A percentile compares a stretch with the other conserved stretches of the same genome.
phyloP scores from a whole-genome alignment of 1,140 invertebrate genomes.

The Fopius arisanus region DNA sequence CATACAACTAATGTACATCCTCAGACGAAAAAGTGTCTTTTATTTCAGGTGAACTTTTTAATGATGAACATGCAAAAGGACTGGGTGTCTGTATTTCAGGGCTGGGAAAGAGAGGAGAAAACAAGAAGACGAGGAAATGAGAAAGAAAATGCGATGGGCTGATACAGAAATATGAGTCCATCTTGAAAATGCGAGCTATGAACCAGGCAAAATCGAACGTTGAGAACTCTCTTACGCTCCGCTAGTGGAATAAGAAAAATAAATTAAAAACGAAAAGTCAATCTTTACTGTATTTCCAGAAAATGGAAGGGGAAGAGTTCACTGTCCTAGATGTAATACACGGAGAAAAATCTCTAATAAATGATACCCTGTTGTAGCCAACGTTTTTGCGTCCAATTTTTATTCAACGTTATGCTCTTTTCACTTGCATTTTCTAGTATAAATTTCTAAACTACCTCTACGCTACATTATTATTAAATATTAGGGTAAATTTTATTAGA shows the following conservation, averaged over 20 bases:
- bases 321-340: background rate
- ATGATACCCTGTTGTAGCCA: too few species aligned
- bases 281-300: background rate
- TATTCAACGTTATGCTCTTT: too few species aligned
- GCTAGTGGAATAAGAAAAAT: background rate
- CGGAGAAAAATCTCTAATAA: too few species aligned
- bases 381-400: too few species aligned
- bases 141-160: background rate
- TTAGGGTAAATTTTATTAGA: too few species aligned
- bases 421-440: too few species aligned
- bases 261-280: constrained; percentile 8
- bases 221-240: constrained; percentile 23
- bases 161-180: constrained; percentile 8
- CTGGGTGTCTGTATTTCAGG: too few species aligned
- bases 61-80: too few species aligned
- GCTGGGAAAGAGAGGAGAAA: constrained; percentile 6
- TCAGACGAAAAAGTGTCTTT: background rate
- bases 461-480: too few species aligned
- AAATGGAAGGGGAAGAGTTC: background rate
- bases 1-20: background rate
- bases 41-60: background rate
- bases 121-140: constrained; percentile 16
- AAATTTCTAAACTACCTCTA: too few species aligned
- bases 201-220: constrained; percentile 14
- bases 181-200: constrained; percentile 30